These are phyloP conservation scores for Hydrozoanthus gracilis DNA, from an alignment of 92 coral and sea anemone genomes.

Conservation along the genomic window DNA sequence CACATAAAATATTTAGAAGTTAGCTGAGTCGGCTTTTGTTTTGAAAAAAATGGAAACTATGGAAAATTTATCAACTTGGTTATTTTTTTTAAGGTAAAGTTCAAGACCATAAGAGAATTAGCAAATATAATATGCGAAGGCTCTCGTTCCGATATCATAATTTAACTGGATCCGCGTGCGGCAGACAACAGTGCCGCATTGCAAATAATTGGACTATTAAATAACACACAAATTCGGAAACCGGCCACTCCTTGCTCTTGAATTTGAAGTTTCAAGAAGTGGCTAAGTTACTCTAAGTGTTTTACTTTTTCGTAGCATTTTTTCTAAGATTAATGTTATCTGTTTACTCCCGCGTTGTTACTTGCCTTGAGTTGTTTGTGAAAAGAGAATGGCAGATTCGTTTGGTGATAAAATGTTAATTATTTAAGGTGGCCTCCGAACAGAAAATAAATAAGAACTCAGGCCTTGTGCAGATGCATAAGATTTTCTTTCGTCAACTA, in stretches of 20 bases:
- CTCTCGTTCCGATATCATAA: neutral
- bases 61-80: neutral
- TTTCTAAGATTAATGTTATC: neutral
- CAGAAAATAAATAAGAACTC: neutral
- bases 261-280: neutral
- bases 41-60: neutral
- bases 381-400: neutral
- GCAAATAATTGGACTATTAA: neutral
- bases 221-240: neutral
- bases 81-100: neutral
- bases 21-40: neutral
- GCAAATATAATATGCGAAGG: neutral
- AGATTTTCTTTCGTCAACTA: neutral
- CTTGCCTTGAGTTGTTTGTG: no score
- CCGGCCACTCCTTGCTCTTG: neutral
- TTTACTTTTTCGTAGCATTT: neutral
- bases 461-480: neutral
- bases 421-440: neutral
- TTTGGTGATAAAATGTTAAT: constrained; percentile 5
- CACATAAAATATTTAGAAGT: neutral
- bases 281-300: neutral
- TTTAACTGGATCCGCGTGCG: neutral
- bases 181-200: neutral
- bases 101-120: neutral
- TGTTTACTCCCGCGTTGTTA: no score